These are phyloP conservation scores for Hirudinaria manillensis DNA, from an alignment of 2,888 invertebrate genomes.

Conservation along the genomic window DNA sequence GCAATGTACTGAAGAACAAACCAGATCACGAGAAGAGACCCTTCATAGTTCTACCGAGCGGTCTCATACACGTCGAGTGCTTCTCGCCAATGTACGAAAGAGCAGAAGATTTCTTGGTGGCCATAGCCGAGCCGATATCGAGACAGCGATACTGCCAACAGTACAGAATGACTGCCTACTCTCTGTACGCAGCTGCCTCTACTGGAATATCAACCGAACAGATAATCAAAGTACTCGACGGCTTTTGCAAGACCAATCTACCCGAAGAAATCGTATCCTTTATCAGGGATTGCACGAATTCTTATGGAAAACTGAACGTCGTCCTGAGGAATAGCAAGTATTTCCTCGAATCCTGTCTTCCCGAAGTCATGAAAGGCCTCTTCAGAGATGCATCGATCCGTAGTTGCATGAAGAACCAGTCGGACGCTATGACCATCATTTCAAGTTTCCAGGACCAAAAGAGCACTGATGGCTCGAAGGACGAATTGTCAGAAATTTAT, in stretches of 20 bases:
- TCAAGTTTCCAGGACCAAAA: not conserved
- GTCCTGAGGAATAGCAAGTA: constrained; percentile 94
- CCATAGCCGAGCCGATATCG: constrained; percentile 83
- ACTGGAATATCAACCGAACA: constrained; percentile 95
- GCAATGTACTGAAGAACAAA: not conserved
- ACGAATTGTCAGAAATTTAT: constrained; percentile 89
- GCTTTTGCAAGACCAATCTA: constrained; percentile 87
- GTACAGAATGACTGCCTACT: constrained; percentile 89
- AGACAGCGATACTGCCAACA: constrained; percentile 96
- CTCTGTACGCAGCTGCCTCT: constrained; percentile 96
- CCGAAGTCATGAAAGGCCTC: constrained; percentile 89
- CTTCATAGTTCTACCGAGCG: constrained; percentile 69
- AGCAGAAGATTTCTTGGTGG: constrained; percentile 97
- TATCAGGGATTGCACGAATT: constrained; percentile 83
- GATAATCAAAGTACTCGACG: constrained; percentile 88
- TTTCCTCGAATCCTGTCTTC: constrained; percentile 86
- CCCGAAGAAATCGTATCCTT: constrained; percentile 93
- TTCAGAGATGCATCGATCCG: constrained; percentile 89
- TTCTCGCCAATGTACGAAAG: constrained; percentile 98
- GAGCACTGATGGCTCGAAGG: constrained; percentile 59
- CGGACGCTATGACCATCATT: not conserved
- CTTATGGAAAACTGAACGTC: constrained; percentile 95
- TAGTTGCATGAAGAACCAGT: constrained; percentile 46
- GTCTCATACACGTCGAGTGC: constrained; percentile 94
- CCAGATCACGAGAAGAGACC: no score